Evolutionary conservation across 2,797 vertebrate genomes (phyloP).

Genomic region (Steatocranus sp.): DNA sequence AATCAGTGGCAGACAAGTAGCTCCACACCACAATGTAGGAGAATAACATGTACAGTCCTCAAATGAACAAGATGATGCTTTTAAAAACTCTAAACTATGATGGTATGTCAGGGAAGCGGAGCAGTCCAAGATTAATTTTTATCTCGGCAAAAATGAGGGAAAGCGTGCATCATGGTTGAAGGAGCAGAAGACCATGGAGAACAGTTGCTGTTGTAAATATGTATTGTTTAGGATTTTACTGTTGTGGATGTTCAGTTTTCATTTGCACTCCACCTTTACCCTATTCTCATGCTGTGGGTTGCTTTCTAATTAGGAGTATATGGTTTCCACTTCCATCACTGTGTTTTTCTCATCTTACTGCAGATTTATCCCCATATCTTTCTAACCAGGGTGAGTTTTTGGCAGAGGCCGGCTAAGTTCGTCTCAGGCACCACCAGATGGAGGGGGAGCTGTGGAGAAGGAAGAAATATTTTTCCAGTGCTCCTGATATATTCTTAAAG

Average conservation of each 20-base stretch:
- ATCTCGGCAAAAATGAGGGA: not conserved
- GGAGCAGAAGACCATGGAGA: not conserved
- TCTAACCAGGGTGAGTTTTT: not conserved
- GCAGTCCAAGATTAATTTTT: not conserved
- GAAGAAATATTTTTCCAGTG: not conserved
- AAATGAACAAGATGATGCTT: not conserved
- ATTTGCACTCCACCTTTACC: not conserved
- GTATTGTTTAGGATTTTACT: no score
- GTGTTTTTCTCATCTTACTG: not conserved
- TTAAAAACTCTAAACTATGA: not conserved
- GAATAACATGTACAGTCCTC: not conserved
- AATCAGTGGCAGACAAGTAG: no score
- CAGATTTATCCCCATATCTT: not conserved
- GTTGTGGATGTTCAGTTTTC: not conserved
- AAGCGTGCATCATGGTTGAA: not conserved
- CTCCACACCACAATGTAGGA: no score
- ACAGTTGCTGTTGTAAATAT: not conserved
- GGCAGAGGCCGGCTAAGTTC: rapidly evolving
- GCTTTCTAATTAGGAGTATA: not conserved
- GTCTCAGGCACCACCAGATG: not conserved
- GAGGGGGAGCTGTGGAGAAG: not conserved
- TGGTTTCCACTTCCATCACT: not conserved
- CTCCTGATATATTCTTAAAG: not conserved
- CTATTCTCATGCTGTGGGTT: not conserved
- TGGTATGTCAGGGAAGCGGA: not conserved